Conservation (phyloP, 2,888 invertebrate genomes). For the Drosophila borborema region DNA sequence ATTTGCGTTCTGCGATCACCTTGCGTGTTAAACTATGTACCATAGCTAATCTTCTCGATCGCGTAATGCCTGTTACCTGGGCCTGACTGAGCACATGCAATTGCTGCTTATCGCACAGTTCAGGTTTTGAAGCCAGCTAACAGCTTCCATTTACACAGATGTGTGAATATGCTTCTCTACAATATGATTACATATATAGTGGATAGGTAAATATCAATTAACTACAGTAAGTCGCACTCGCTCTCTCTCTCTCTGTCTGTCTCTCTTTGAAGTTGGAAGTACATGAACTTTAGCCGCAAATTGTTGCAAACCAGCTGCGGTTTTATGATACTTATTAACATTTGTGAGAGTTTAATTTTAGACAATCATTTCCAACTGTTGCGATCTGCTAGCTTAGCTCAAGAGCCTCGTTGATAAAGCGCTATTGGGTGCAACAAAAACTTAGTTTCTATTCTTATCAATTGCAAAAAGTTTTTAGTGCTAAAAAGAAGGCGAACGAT, state of each 20-base stretch:
- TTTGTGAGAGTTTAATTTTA: conserved; percentile 25
- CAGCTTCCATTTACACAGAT: conserved; percentile 17
- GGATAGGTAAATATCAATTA: conserved; percentile 50
- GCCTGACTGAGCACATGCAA: not conserved
- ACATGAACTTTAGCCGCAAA: conserved; percentile 61
- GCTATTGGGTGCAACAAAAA: not conserved
- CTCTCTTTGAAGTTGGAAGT: not conserved
- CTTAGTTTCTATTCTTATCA: conserved; percentile 44
- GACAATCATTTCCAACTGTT: conserved; percentile 5
- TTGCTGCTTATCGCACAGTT: conserved; percentile 33
- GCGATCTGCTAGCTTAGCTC: conserved; percentile 35
- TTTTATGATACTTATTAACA: conserved; percentile 28
- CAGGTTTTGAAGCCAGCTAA: conserved; percentile 21
- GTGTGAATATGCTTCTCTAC: conserved; percentile 12
- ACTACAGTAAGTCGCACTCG: conserved; percentile 16
- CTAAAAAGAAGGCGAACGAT: conserved; percentile 36
- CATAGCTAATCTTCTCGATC: conserved; percentile 22
- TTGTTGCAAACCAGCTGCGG: conserved; percentile 16
- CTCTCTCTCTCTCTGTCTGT: conserved; percentile 2
- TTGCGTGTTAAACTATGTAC: conserved; percentile 28
- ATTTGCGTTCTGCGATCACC: conserved; percentile 26
- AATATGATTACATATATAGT: not conserved
- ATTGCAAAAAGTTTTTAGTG: conserved; percentile 36
- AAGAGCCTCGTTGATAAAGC: conserved; percentile 15
- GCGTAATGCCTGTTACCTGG: conserved; percentile 19